Evolutionary conservation across 2,888 invertebrate species (phyloP).

Genomic region (Ichneumon xanthorius): DNA sequence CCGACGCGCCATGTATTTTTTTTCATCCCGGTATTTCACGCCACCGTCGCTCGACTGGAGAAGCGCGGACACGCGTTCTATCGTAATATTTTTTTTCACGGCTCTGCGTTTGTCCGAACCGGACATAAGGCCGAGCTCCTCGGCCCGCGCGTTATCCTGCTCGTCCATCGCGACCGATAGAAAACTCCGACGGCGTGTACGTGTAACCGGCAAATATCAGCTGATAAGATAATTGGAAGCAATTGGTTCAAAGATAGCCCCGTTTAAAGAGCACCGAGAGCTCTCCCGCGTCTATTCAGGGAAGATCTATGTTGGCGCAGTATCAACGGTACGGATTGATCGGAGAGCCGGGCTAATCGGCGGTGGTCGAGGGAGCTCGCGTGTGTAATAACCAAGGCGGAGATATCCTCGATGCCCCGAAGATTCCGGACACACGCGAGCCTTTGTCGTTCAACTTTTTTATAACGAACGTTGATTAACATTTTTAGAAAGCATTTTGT

Average conservation of each 20-base stretch:
- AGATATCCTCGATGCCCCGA: not conserved
- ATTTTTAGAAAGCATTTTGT: no score
- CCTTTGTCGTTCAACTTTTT: not conserved
- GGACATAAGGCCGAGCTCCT: not conserved
- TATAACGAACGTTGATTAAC: not conserved
- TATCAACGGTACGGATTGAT: constrained; percentile 55
- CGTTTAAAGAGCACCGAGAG: constrained; percentile 65
- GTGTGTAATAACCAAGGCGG: constrained; percentile 1
- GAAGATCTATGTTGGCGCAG: constrained; percentile 43
- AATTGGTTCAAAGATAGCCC: constrained; percentile 73
- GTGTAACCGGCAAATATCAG: constrained; percentile 77
- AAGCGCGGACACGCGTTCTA: not conserved
- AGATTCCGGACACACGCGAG: not conserved
- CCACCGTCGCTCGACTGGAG: not conserved
- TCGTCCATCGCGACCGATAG: constrained; percentile 2
- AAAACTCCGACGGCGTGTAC: constrained; percentile 43
- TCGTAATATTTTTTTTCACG: not conserved
- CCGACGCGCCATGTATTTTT: not conserved
- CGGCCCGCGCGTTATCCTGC: not conserved
- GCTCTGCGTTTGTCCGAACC: not conserved
- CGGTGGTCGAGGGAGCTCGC: constrained; percentile 28
- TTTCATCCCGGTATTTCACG: constrained; percentile 11
- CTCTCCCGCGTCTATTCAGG: constrained; percentile 48
- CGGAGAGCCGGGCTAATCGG: constrained; percentile 60
- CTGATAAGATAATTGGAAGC: constrained; percentile 82